Evolutionary conservation across 2,797 vertebrate genomes (phyloP).

Genomic region (Leucoraja ocellata): DNA sequence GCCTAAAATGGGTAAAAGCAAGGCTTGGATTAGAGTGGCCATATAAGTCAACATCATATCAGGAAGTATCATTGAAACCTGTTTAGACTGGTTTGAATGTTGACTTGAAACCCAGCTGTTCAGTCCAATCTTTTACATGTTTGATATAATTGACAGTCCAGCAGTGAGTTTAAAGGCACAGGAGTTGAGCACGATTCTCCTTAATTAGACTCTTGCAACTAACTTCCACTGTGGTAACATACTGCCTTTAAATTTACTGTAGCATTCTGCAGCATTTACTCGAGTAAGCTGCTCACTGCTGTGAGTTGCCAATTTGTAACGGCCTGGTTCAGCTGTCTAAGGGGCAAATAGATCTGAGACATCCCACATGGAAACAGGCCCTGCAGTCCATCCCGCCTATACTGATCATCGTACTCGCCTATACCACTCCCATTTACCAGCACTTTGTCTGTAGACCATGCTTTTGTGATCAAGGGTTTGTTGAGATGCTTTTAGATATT

Average conservation of each 20-base stretch:
- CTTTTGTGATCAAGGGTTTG: too few relatives aligned
- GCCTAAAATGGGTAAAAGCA: neutral
- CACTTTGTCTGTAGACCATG: too few relatives aligned
- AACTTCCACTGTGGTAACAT: neutral
- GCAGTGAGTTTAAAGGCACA: neutral
- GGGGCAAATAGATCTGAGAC: neutral
- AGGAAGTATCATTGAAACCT: neutral
- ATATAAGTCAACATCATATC: neutral
- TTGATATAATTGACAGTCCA: neutral
- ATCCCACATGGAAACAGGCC: too few relatives aligned
- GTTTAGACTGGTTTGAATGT: neutral
- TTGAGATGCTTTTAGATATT: too few relatives aligned
- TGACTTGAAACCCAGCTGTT: neutral
- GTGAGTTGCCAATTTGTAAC: neutral
- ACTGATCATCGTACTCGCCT: too few relatives aligned
- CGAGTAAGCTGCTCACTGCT: neutral
- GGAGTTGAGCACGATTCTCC: neutral
- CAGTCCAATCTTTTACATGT: neutral
- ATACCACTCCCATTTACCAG: too few relatives aligned
- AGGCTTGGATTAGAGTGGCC: neutral
- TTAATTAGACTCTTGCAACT: neutral
- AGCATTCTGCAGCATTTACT: neutral
- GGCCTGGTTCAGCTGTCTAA: neutral
- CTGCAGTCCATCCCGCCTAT: too few relatives aligned
- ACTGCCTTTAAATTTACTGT: neutral